Percentiles rank a stretch among this genome's conserved stretches.
Conservation (phyloP, 2,113 vertebrate genomes). For the Heloderma charlesbogerti region DNA sequence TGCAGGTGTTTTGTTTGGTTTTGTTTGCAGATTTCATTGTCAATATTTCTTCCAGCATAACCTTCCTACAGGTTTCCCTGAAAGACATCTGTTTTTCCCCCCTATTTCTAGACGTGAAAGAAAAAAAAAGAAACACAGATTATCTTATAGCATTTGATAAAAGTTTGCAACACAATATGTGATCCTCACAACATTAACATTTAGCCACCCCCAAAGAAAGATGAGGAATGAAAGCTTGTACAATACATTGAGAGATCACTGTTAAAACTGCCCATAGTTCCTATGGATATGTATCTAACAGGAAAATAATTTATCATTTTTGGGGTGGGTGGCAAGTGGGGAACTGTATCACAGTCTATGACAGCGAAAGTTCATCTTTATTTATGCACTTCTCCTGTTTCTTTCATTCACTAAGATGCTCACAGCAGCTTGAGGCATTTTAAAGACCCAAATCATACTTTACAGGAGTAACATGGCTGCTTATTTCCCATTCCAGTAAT, state of each 20-base stretch:
- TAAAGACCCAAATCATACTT: background rate
- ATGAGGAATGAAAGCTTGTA: background rate
- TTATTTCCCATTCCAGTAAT: background rate
- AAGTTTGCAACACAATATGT: background rate
- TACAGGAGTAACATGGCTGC: background rate
- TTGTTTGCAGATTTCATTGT: constrained; percentile 18
- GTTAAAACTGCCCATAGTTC: background rate
- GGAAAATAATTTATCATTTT: background rate
- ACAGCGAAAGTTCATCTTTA: background rate
- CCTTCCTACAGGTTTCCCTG: background rate
- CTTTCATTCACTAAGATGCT: background rate
- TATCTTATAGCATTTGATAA: background rate
- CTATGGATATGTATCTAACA: background rate
- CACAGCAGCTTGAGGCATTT: background rate
- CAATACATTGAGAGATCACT: background rate
- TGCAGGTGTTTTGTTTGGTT: background rate
- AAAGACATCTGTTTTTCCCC: background rate
- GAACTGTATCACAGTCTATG: background rate
- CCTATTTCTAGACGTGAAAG: background rate
- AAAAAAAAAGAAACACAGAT: constrained; percentile 1
- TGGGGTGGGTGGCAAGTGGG: background rate
- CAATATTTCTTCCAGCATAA: background rate
- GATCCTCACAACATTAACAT: background rate
- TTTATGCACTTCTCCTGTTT: background rate
- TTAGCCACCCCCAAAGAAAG: background rate